Base-by-base conservation (phyloP, 2,113 vertebrate genomes). In the Abramis brama region DNA sequence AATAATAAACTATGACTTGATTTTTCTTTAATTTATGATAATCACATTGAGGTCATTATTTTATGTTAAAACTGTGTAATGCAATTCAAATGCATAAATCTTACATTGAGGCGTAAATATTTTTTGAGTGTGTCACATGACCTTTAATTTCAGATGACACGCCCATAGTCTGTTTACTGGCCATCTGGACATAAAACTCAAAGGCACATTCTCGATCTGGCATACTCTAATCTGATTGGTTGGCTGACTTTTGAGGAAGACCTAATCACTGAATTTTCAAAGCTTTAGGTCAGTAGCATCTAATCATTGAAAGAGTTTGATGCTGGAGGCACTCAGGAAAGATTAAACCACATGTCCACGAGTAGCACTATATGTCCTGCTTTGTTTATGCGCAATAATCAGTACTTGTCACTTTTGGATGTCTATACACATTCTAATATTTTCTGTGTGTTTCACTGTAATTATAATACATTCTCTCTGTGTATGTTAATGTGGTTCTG, bases 301-400 rank as follows among this genome's bases (percentile, higher is more conserved):
- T 43, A 5, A 6, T 71, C 43, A 25, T 74, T 7, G 39, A 25
- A 11, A 62, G 60, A 75, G 30, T 36, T 36, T 64, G 60, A 27
- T 5, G 21, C 6, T 43, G 33, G 33, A 39, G 9, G 9, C 68
- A 10, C 68, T 39, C 11, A 10, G 33, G 33, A 39, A 39, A 5
- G 23, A 71, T 71, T 39, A 23, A 23, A 71, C 21, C 68, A 23
- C 39, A 21, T 70, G 33, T 70, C 36, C 39, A 45, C 39, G 4
- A n/a, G 68, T 21, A 43, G 70, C 12, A 8, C n/a, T 75, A 75
- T 50, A 9, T 75, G 17, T 50, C 39, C 27, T 23, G 50, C 52
- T 59, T 15, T 57, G 73, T 75, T 75, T 27, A 79, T 36, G 27
- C 12, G 30, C 57, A 30, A 79, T 59, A 23, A 79, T 79, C 47